Evolutionary conservation across 2,888 invertebrate species (phyloP).

Genomic region (Eulithis prunata): DNA sequence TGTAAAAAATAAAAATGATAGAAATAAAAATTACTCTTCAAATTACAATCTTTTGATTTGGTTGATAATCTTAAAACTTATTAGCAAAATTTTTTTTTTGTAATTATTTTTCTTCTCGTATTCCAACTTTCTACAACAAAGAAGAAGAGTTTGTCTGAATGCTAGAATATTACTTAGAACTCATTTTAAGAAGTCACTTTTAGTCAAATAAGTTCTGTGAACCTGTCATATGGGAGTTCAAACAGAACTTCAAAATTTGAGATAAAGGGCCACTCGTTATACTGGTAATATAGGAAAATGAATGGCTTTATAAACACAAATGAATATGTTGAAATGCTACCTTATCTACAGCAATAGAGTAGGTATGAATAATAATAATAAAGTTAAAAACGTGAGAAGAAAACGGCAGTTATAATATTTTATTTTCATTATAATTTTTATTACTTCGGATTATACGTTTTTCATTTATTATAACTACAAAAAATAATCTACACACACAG

Average conservation of each 20-base stretch:
- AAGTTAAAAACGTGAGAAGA: constrained; percentile 11
- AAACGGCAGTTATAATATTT: constrained; percentile 1
- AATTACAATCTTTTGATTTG: too few species aligned
- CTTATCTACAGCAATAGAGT: constrained; percentile 9
- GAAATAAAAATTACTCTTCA: too few species aligned
- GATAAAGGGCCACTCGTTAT: constrained; percentile 61
- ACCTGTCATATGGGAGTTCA: constrained; percentile 45
- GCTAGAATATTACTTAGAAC: too few species aligned
- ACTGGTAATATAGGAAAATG: constrained; percentile 63
- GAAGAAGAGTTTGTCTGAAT: too few species aligned
- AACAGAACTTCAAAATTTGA: constrained; percentile 51
- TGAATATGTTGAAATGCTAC: constrained; percentile 49
- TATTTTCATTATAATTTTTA: background rate
- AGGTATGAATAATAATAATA: constrained; percentile 5
- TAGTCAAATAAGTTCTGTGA: constrained; percentile 40
- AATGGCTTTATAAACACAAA: constrained; percentile 63
- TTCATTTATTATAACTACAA: too few species aligned
- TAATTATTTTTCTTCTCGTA: too few species aligned
- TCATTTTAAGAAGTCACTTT: constrained; percentile 35
- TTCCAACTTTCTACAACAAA: too few species aligned
- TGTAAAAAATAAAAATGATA: too few species aligned
- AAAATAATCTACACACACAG: too few species aligned
- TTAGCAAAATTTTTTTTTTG: too few species aligned
- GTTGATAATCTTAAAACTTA: too few species aligned
- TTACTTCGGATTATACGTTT: too few species aligned